Conservation (phyloP, 2,113 vertebrate genomes). For the Channa maculata region DNA sequence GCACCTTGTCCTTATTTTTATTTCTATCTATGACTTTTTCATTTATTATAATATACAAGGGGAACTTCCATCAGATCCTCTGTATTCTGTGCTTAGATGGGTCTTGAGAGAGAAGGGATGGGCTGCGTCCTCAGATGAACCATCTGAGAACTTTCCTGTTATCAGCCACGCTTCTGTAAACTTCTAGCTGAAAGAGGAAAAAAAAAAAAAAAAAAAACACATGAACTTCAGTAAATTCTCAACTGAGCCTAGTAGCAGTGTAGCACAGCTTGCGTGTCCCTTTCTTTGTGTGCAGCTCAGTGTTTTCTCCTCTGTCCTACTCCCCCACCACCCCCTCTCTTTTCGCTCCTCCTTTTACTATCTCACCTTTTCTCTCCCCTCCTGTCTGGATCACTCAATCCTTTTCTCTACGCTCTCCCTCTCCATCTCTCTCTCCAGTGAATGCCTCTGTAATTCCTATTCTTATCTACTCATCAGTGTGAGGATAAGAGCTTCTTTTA, state of each 20-base stretch:
- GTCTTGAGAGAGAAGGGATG: constrained; percentile 22
- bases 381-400: constrained; percentile 57
- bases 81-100: constrained; percentile 20
- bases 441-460: constrained; percentile 78
- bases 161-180: constrained; percentile 66
- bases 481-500: constrained; percentile 72
- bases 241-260: constrained; percentile 44
- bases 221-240: constrained; percentile 51
- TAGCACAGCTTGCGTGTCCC: constrained; percentile 33
- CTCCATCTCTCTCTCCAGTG: constrained; percentile 48
- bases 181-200: constrained; percentile 16
- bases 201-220: not conserved
- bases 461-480: constrained; percentile 71
- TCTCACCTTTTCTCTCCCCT: constrained; percentile 41
- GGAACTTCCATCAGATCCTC: constrained; percentile 47
- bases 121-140: constrained; percentile 55
- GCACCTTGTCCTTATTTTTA: constrained; percentile 41
- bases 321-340: not conserved
- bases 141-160: constrained; percentile 53
- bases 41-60: constrained; percentile 19
- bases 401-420: constrained; percentile 11
- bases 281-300: constrained; percentile 42
- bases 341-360: constrained; percentile 12
- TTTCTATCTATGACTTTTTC: constrained; percentile 28
- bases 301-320: constrained; percentile 32